These are phyloP conservation scores for Callinectes sapidus DNA, from an alignment of 2,888 invertebrate species.

Conservation along the genomic window DNA sequence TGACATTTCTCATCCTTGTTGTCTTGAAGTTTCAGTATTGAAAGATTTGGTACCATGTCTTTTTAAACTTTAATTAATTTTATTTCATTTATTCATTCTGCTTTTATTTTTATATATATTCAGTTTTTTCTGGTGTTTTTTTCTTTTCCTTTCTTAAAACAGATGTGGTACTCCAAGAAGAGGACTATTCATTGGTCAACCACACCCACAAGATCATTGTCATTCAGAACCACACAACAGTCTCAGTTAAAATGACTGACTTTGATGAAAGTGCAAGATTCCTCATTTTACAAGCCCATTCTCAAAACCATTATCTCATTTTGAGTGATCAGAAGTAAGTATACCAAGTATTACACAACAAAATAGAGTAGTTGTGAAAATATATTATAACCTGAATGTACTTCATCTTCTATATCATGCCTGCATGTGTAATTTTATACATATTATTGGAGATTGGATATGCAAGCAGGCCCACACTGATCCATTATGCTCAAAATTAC, in stretches of 20 bases:
- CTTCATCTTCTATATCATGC: neutral
- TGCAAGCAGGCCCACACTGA: too few relatives aligned
- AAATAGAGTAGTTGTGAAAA: neutral
- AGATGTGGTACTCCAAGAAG: neutral
- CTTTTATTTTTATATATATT: neutral
- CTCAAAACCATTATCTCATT: constrained; percentile 64
- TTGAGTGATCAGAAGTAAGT: constrained; percentile 58
- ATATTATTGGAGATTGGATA: too few relatives aligned
- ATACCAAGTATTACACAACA: neutral
- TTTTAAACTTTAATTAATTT: too few relatives aligned
- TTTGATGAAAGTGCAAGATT: constrained; percentile 51
- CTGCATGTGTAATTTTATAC: neutral
- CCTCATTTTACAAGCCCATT: constrained; percentile 70
- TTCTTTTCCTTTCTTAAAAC: constrained; percentile 33
- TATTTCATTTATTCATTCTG: too few relatives aligned
- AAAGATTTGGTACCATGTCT: too few relatives aligned
- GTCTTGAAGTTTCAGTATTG: too few relatives aligned
- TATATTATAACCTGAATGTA: neutral
- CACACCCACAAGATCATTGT: constrained; percentile 40
- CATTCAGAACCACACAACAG: constrained; percentile 20
- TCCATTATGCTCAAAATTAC: too few relatives aligned
- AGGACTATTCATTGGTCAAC: constrained; percentile 47
- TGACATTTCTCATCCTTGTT: too few relatives aligned
- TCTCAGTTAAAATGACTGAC: constrained; percentile 48
- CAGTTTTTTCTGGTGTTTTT: neutral